Evolutionary conservation across 2,797 vertebrate genomes (phyloP), one percentile per base, ranked within the genome.

Genomic region (Sebastes hubbsi): DNA sequence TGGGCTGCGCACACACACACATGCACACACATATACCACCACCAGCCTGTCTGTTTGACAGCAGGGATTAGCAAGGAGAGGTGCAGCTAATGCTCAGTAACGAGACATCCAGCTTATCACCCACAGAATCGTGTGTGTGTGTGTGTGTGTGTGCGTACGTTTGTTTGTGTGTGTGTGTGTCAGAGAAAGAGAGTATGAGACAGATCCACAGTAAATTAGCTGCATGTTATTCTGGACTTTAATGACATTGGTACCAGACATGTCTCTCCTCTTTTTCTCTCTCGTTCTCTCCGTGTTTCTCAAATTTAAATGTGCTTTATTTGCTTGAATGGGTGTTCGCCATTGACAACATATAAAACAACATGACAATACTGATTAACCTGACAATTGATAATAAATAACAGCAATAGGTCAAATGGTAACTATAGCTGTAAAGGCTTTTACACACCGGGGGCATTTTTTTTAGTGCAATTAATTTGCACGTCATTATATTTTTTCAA

Each of bases 61-160:
- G 89, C 86, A 84, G 74, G 85, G 92, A 94, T 94, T 94, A 93
- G 88, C 76, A 81, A 81, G 75, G 69, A 87, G 90, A 91, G 88
- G 87, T 92, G 88, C 87, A 89, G 86, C 84, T 93, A 94, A 93
- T 94, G 88, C 89, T 88, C 78, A 78, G 85, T 91, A 93, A 94
- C 85, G 77, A 94, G 85, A 87, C 90, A 91, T 92, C 83, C 93
- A 91, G 87, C 83, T 93, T 92, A 93, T 92, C 87, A 82, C 90
- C 89, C 86, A 94, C 89, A 87, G 83, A 89, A 91, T 88, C 75
- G 3, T 77, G 81, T 80, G 60, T 76, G 38, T 46, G 42, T 16
- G 14, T 77, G 42, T 20, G 46, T 20, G 18, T 49, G 46, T 49
- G 42, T 16, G 14, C n/a, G n/a, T n/a, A 3, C 3, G 46, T 49